Conservation (phyloP, 2,888 invertebrate species). For the Polyploca ridens region DNA sequence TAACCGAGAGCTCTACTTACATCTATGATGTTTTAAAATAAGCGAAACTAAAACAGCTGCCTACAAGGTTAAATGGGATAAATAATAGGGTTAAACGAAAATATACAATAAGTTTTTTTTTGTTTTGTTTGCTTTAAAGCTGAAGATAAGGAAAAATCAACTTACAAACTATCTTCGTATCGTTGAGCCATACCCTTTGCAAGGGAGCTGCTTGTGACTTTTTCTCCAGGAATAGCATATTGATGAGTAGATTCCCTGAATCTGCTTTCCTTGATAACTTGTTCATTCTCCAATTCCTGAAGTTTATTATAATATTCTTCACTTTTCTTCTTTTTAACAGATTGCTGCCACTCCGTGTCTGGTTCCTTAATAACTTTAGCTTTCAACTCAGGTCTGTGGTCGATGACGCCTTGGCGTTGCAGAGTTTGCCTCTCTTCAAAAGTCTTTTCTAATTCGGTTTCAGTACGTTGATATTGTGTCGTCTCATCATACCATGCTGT, state of each 20-base stretch:
- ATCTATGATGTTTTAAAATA: too few relatives aligned
- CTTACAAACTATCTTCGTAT: slow-evolving; percentile 94
- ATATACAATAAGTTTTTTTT: too few relatives aligned
- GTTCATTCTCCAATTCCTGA: slow-evolving; percentile 93
- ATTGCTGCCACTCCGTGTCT: slow-evolving; percentile 94
- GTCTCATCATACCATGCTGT: slow-evolving; percentile 97
- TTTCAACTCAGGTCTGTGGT: slow-evolving; percentile 86
- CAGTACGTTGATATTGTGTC: slow-evolving; percentile 92
- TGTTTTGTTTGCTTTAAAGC: too few relatives aligned
- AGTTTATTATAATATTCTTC: slow-evolving; percentile 93
- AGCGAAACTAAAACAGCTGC: too few relatives aligned
- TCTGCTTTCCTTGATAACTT: slow-evolving; percentile 92
- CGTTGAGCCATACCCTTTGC: slow-evolving; percentile 95
- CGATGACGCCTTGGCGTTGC: slow-evolving; percentile 87
- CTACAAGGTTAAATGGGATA: too few relatives aligned
- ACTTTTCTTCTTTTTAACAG: slow-evolving; percentile 91
- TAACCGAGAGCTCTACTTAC: too few relatives aligned
- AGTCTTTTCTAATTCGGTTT: slow-evolving; percentile 93
- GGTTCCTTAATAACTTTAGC: slow-evolving; percentile 88
- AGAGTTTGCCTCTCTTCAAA: slow-evolving; percentile 93
- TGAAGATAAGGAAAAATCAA: slow-evolving; percentile 36
- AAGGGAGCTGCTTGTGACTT: slow-evolving; percentile 89
- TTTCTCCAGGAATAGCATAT: slow-evolving; percentile 93
- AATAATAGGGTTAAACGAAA: too few relatives aligned
- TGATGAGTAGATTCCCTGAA: slow-evolving; percentile 91